Conservation (phyloP, 1,140 invertebrate genomes). For the Colletes latitarsis region DNA sequence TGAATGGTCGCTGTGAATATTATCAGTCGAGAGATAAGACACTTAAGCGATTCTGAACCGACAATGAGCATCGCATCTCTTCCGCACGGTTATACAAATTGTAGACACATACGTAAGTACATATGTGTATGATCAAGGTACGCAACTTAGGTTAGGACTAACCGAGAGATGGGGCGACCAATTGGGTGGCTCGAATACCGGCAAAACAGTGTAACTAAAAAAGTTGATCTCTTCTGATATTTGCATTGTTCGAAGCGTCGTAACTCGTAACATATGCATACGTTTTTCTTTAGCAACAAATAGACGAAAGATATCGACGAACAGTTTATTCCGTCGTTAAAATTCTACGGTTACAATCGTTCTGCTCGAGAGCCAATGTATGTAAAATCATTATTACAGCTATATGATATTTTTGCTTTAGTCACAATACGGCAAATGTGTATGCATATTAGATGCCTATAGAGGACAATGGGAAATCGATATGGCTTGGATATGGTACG, state of each 20-base stretch:
- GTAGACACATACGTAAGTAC: not conserved
- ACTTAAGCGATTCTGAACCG: not conserved
- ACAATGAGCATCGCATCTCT: not conserved
- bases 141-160: conserved; percentile 17
- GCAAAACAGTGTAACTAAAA: not conserved
- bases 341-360: not conserved
- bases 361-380: not conserved
- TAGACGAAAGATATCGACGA: not conserved
- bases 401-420: conserved; percentile 9
- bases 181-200: not conserved
- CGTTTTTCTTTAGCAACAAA: not conserved
- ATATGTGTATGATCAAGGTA: not conserved
- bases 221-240: not conserved
- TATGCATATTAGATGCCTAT: conserved; percentile 38
- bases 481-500: conserved; percentile 59
- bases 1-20: not conserved
- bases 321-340: not conserved
- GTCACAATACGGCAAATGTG: conserved; percentile 11
- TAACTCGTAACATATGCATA: not conserved
- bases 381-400: not conserved
- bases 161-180: conserved; percentile 28
- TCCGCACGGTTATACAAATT: conserved; percentile 10
- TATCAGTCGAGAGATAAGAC: not conserved
- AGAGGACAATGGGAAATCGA: conserved; percentile 64
- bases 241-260: not conserved